Evolutionary conservation across 2,797 vertebrate genomes (phyloP).

Genomic region (Lates japonicus): DNA sequence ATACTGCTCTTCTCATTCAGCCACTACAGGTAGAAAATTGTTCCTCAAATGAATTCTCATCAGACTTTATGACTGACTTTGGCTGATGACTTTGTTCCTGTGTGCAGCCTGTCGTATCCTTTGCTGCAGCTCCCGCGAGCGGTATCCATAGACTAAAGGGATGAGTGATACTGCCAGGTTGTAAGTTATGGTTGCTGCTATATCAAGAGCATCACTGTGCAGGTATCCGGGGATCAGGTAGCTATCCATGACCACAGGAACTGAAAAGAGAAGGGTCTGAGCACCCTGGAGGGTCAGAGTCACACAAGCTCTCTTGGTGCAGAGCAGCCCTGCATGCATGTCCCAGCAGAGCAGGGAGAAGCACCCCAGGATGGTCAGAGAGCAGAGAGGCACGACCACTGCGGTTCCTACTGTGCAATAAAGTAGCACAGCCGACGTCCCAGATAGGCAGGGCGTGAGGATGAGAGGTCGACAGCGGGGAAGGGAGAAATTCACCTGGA

Average conservation of each 20-base stretch:
- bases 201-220: conserved; percentile 50
- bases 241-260: conserved; percentile 54
- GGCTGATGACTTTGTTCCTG: neutral
- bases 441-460: conserved; percentile 38
- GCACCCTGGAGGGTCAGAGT: conserved; percentile 57
- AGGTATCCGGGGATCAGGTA: conserved; percentile 52
- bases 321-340: conserved; percentile 29
- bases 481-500: conserved; percentile 30
- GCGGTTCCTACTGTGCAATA: conserved; percentile 21
- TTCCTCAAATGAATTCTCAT: neutral
- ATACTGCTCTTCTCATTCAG: neutral
- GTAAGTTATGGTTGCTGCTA: conserved; percentile 44
- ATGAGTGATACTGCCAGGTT: conserved; percentile 61
- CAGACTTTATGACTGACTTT: neutral
- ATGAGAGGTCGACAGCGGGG: conserved; percentile 45
- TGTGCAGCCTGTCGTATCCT: conserved; percentile 36
- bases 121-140: conserved; percentile 65
- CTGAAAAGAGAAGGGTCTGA: conserved; percentile 57
- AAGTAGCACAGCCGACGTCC: conserved; percentile 3
- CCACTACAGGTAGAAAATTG: neutral
- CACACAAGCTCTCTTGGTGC: conserved; percentile 43
- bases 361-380: conserved; percentile 53
- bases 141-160: conserved; percentile 68
- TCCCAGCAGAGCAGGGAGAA: conserved; percentile 64
- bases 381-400: conserved; percentile 53